phyloP scores from a whole-genome alignment of 2,797 vertebrate species.

The Diplodus sargus region DNA sequence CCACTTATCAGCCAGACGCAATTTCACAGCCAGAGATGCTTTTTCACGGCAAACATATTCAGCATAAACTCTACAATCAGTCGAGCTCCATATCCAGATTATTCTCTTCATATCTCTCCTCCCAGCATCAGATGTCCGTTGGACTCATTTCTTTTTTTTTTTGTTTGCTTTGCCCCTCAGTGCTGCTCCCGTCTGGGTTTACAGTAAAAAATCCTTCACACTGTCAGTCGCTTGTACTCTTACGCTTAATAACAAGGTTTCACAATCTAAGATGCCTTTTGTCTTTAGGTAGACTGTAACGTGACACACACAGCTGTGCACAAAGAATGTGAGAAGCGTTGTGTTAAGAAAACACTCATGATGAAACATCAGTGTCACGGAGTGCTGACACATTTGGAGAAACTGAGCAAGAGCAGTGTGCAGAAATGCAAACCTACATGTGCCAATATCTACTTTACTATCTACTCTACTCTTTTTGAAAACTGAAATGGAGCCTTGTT shows the following conservation, averaged over 20 bases:
- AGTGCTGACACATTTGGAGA: too few species aligned
- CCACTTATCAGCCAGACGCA: slow-evolving; percentile 32
- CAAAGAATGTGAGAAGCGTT: too few species aligned
- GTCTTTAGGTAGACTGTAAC: too few species aligned
- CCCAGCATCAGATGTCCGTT: not conserved
- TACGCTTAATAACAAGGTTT: not conserved
- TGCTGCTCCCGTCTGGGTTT: not conserved
- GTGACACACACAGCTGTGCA: too few species aligned
- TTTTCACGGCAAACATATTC: slow-evolving; percentile 6
- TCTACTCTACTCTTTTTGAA: too few species aligned
- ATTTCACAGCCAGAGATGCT: slow-evolving; percentile 26
- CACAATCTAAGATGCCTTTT: too few species aligned
- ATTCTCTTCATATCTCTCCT: not conserved
- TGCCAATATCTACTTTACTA: too few species aligned
- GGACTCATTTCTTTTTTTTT: not conserved
- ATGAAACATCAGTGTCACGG: too few species aligned
- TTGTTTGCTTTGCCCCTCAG: not conserved
- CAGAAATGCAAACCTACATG: too few species aligned
- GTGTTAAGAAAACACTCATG: too few species aligned
- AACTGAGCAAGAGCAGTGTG: too few species aligned
- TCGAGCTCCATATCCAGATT: not conserved
- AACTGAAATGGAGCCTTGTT: too few species aligned
- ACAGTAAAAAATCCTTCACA: not conserved
- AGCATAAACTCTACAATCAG: slow-evolving; percentile 27
- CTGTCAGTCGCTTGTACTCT: not conserved